phyloP scores from a whole-genome alignment of 2,797 vertebrate species.

The Melopsittacus undulatus region DNA sequence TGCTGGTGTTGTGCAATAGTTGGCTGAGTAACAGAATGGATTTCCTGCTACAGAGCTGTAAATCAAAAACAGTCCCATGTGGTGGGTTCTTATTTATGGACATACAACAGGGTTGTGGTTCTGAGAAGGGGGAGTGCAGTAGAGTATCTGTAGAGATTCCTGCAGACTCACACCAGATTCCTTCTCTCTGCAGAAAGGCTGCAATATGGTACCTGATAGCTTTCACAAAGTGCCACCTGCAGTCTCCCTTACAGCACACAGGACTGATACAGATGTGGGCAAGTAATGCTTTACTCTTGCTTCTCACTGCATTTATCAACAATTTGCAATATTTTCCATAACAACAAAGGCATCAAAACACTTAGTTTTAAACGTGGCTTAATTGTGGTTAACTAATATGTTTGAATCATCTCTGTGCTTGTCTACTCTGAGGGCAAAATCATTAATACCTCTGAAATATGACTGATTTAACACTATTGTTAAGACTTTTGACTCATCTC shows the following conservation, averaged over 20 bases:
- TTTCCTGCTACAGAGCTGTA: background rate
- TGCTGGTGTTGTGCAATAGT: conserved; percentile 21
- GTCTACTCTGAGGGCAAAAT: background rate
- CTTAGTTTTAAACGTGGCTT: background rate
- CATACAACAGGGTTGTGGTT: background rate
- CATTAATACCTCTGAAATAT: background rate
- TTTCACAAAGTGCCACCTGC: background rate
- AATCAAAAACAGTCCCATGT: background rate
- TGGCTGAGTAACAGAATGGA: background rate
- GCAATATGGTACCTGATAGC: background rate
- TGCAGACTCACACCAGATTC: background rate
- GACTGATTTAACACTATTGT: background rate
- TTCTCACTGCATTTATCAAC: background rate
- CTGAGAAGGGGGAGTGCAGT: background rate
- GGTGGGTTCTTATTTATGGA: conserved; percentile 5
- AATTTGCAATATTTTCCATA: background rate
- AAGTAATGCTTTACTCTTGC: background rate
- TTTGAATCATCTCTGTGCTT: background rate
- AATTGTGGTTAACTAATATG: background rate
- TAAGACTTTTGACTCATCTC: background rate
- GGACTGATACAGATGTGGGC: background rate
- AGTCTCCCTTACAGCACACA: background rate
- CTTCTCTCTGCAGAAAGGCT: background rate
- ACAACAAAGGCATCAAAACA: background rate
- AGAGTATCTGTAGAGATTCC: background rate